phyloP scores from a whole-genome alignment of 2,113 vertebrate species.

The Ammospiza caudacuta region DNA sequence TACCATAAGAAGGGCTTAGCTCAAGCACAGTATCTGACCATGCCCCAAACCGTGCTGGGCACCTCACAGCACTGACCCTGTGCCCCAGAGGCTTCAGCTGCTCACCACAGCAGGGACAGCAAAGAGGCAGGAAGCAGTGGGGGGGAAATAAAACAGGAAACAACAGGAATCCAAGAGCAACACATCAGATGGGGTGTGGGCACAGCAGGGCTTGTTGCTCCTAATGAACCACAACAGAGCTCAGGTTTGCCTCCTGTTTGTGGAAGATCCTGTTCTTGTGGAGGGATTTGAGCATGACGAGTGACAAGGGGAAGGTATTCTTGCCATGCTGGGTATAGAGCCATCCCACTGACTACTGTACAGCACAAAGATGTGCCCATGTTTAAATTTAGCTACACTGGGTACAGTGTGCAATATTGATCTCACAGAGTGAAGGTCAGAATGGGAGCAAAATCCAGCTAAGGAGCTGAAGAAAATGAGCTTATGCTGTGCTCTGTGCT shows the following conservation, averaged over 20 bases:
- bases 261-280: neutral
- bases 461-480: conserved; percentile 6
- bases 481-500: neutral
- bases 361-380: neutral
- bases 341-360: neutral
- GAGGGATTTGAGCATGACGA: neutral
- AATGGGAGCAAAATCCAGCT: neutral
- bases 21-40: neutral
- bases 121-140: neutral
- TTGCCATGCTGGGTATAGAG: neutral
- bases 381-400: neutral
- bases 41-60: neutral
- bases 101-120: neutral
- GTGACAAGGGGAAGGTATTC: neutral
- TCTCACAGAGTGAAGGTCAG: neutral
- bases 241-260: neutral
- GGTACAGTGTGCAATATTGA: neutral
- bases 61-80: neutral
- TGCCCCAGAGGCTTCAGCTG: neutral
- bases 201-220: neutral
- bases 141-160: neutral
- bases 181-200: neutral
- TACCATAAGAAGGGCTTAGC: neutral
- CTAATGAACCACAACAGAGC: neutral
- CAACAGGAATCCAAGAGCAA: neutral